phyloP scores from a whole-genome alignment of 2,113 vertebrate genomes.

The Brienomyrus brachyistius region DNA sequence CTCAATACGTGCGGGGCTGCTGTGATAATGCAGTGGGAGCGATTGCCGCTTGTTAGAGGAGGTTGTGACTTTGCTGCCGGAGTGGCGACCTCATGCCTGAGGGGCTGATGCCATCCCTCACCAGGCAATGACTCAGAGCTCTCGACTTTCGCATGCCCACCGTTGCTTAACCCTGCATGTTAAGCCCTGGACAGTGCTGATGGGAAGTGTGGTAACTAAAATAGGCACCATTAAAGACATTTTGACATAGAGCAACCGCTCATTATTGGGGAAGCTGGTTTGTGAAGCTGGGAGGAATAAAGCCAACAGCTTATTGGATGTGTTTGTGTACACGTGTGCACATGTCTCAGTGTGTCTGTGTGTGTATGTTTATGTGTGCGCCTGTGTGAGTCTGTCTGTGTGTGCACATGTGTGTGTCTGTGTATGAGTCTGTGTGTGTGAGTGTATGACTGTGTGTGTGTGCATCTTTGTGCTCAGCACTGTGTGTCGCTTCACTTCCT shows the following conservation, averaged over 20 bases:
- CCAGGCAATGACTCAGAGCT: background rate
- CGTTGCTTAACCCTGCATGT: background rate
- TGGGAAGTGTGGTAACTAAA: background rate
- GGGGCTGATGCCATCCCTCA: background rate
- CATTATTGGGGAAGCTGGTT: no score
- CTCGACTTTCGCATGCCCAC: background rate
- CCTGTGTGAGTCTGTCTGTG: background rate
- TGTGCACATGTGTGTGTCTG: background rate
- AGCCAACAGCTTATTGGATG: background rate
- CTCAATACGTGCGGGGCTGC: background rate
- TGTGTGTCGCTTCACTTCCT: background rate
- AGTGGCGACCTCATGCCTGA: background rate
- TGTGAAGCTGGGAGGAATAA: background rate
- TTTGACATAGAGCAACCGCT: no score
- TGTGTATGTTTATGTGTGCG: background rate
- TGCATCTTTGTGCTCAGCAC: background rate
- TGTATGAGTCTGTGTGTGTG: constrained; percentile 19
- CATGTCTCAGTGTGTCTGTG: background rate
- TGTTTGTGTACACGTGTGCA: background rate
- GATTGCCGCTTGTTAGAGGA: background rate
- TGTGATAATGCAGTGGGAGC: background rate
- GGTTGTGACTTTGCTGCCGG: background rate
- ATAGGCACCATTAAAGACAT: background rate
- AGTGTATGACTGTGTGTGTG: constrained; percentile 5
- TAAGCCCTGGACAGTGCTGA: background rate